Base-by-base conservation (phyloP, 2,797 vertebrate species). In the Zalophus californianus region DNA sequence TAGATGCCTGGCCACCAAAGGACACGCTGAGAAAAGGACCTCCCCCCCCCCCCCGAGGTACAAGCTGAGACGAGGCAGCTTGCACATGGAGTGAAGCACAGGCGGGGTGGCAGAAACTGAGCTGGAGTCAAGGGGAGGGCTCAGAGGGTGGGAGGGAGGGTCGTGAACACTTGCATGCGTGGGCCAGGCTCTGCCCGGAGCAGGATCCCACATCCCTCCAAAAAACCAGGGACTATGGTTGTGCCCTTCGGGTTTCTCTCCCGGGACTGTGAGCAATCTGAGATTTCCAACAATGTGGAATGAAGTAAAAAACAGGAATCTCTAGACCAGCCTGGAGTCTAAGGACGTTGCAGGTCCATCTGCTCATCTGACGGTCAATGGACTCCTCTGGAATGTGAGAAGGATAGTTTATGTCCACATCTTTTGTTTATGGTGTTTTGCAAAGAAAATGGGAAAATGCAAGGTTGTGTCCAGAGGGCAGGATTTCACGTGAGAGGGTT, bases 361-460 rank as follows among this genome's bases (percentile, higher is more conserved):
- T 3, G 7, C 44, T 62, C 7, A 0, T 27, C n/a, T 18, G 9
- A 35, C 0, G 15, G 12, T 35, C 86, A 23, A 10, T 13, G 38
- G 16, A 48, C 7, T 2, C 10, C 9, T 9, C 16, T 32, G 15
- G 11, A 77, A 56, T 56, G 86, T 7, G 29, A 32, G 52, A 44
- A 44, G 52, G 1, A 14, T 2, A 5, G 25, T n/a, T 41, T 32
- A 15, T 1, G 0, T 35, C 35, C 38, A 25, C 0, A 2, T 15
- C 16, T 66, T 86, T 58, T 25, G 18, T 38, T 50, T 29, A 15
- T 6, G 15, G 10, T n/a, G 2, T n/a, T 4, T 82, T 66, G 62
- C 9, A 89, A 25, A 78, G 15, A 72, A 82, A 27, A n/a, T 8
- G 21, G 32, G 8, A 6, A 52, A 66, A 44, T 20, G 38, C 14